Conservation (phyloP, 2,797 vertebrate species). For the Tokudaia muenninki region DNA sequence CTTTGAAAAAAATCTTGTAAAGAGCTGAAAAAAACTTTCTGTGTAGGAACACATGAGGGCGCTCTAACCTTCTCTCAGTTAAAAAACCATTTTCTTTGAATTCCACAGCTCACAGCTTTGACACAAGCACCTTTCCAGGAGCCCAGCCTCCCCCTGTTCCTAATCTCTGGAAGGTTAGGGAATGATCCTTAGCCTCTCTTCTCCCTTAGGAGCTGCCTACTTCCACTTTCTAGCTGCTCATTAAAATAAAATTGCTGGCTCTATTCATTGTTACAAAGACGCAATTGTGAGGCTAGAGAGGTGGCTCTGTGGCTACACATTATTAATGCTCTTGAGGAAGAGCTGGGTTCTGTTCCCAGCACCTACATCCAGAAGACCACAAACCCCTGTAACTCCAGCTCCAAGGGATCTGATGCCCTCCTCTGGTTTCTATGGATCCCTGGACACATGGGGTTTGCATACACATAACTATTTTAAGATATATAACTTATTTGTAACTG, state of each 20-base stretch:
- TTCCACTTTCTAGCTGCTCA: background rate
- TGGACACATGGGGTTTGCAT: background rate
- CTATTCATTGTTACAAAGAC: constrained; percentile 26
- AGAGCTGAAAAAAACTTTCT: constrained; percentile 49
- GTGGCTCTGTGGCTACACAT: background rate
- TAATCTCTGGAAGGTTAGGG: constrained; percentile 25
- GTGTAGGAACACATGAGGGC: constrained; percentile 76
- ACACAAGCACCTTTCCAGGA: background rate
- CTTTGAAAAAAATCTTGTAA: constrained; percentile 25
- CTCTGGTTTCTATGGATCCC: background rate
- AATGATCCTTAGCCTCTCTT: background rate
- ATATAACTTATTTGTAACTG: background rate
- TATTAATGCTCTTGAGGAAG: background rate
- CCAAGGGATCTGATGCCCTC: background rate
- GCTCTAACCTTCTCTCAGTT: constrained; percentile 69
- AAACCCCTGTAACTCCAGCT: background rate
- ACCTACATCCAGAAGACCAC: background rate
- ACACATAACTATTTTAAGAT: background rate
- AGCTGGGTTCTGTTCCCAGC: background rate
- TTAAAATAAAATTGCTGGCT: background rate
- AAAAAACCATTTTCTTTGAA: constrained; percentile 15
- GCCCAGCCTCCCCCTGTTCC: background rate
- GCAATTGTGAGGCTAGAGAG: background rate
- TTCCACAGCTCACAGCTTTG: background rate
- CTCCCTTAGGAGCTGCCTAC: background rate